Evolutionary conservation across 1,140 invertebrate species (phyloP).

Genomic region (Anagrus nilaparvatae): DNA sequence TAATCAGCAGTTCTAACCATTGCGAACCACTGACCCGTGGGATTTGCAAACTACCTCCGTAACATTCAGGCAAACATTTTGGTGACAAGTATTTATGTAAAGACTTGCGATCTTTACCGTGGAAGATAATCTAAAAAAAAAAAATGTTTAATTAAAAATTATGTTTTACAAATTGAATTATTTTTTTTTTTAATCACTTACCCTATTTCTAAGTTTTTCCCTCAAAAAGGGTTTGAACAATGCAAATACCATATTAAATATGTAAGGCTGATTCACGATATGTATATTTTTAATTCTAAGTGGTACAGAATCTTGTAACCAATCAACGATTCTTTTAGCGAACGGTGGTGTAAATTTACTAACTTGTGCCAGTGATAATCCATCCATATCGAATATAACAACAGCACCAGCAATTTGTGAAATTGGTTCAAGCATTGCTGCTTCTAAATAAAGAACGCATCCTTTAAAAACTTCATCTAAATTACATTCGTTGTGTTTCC

Average conservation of each 20-base stretch:
- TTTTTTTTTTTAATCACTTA: too few species aligned
- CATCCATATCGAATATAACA: constrained; percentile 78
- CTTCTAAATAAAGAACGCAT: constrained; percentile 66
- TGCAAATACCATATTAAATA: constrained; percentile 80
- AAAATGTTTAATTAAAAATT: too few species aligned
- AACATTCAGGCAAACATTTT: constrained; percentile 64
- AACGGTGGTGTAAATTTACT: constrained; percentile 75
- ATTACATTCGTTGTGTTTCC: constrained; percentile 69
- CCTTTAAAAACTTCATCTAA: constrained; percentile 77
- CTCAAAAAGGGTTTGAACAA: constrained; percentile 78
- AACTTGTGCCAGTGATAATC: constrained; percentile 64
- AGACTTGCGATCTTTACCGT: constrained; percentile 70
- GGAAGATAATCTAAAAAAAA: constrained; percentile 60
- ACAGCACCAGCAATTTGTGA: constrained; percentile 66
- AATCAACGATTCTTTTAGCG: constrained; percentile 71
- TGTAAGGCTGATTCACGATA: constrained; percentile 76
- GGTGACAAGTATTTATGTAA: constrained; percentile 70
- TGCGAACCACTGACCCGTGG: constrained; percentile 52
- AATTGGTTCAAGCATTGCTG: constrained; percentile 66
- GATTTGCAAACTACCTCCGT: constrained; percentile 64
- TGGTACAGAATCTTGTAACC: constrained; percentile 72
- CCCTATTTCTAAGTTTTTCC: constrained; percentile 60
- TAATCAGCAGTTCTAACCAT: constrained; percentile 60
- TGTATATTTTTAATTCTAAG: constrained; percentile 76
- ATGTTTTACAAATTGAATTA: too few species aligned